Percentiles rank a stretch among this genome's conserved stretches.
Conservation (phyloP, 2,888 invertebrate species). For the Platerodrilus igneus region DNA sequence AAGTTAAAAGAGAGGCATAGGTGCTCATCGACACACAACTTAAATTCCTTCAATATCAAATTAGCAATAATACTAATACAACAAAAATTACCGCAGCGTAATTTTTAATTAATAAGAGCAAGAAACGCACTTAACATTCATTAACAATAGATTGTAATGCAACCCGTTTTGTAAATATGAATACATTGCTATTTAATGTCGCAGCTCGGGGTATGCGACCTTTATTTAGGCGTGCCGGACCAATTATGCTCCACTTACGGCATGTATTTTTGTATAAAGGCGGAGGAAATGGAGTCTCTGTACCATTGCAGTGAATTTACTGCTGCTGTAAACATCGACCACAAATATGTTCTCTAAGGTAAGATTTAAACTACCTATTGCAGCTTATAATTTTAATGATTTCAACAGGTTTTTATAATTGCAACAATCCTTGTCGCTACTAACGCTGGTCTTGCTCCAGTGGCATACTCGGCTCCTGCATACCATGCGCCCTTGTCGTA, state of each 20-base stretch:
- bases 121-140: too few species aligned
- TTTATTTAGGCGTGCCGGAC: conserved; percentile 25
- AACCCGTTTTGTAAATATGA: too few species aligned
- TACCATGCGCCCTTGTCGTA: conserved; percentile 23
- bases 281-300: conserved; percentile 13
- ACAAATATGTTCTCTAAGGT: conserved; percentile 30
- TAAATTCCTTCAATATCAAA: too few species aligned
- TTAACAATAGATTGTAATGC: too few species aligned
- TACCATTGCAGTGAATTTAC: conserved; percentile 12
- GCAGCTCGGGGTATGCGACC: too few species aligned
- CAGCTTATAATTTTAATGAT: not conserved
- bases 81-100: too few species aligned
- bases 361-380: conserved; percentile 9
- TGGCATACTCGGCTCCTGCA: conserved; percentile 17
- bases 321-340: conserved; percentile 15
- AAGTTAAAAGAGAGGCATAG: too few species aligned
- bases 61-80: too few species aligned
- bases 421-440: conserved; percentile 26
- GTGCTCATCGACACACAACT: too few species aligned
- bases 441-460: conserved; percentile 23
- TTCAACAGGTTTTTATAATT: conserved; percentile 21
- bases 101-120: too few species aligned
- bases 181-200: too few species aligned
- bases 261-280: conserved; percentile 23
- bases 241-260: conserved; percentile 23